Base-by-base conservation (phyloP, 2,797 vertebrate genomes). In the Pteropus rufus region DNA sequence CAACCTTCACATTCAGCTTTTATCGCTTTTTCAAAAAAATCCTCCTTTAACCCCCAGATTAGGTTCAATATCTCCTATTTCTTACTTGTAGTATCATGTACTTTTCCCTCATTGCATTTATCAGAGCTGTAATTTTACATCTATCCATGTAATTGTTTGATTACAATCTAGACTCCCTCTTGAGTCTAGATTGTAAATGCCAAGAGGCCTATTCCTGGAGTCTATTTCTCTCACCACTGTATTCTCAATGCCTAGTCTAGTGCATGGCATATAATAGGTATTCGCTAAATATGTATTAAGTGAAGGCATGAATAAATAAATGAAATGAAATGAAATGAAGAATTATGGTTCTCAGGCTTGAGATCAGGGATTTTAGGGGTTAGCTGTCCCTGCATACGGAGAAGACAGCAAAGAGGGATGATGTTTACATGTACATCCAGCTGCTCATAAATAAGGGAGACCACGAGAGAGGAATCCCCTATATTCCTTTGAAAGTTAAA, bases 401-500 rank as follows among this genome's bases (percentile, higher is more conserved):
- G 19, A 16, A 49, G 60, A 49, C 29, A 39, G 41, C n/a, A 41
- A 86, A 52, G 67, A 41, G 62, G 21, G 18, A 23, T 4, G 15
- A 58, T 72, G 36, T 95, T 95, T 91, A 46, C 69, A 12, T 81
- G 34, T 36, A 64, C 16, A 62, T 44, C 41, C 24, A 29, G 26
- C 26, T 41, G 11, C 49, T 95, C 82, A 65, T 81, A 95, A 82
- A 79, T 58, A 93, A 93, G 19, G 7, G 77, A 92, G 82, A 87
- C 88, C 49, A 15, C 73, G 80, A 94, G 81, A 65, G 19, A 94
- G 65, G 58, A n/a, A 88, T 58, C 44, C 31, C 34, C 77, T 89
- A 86, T 87, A 36, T 85, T 91, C 86, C 75, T 76, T 69, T 95
- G 58, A 75, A 97, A 93, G 82, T 64, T 95, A 73, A 95, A 93